Percentiles rank a stretch among this genome's conserved stretches.
Evolutionary conservation across 2,888 invertebrate genomes (phyloP).

Genomic region (Drosophila incognita): DNA sequence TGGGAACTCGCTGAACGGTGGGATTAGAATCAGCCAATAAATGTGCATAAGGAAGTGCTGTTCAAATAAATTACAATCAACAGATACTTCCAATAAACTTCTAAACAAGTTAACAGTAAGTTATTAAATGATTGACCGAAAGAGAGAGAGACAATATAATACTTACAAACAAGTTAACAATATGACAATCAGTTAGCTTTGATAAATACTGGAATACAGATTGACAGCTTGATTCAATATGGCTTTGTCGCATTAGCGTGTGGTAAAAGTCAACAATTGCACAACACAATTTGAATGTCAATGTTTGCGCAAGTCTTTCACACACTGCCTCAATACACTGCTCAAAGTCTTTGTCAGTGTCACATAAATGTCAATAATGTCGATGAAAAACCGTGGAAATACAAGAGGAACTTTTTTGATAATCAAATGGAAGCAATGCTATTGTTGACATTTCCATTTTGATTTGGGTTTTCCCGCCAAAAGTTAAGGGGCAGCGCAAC

Average conservation of each 20-base stretch:
- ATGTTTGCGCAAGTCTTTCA: constrained; percentile 50
- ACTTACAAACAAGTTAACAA: neutral
- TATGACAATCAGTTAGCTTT: neutral
- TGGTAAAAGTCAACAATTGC: constrained; percentile 28
- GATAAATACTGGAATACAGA: neutral
- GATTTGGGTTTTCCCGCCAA: constrained; percentile 9
- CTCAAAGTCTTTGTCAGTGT: constrained; percentile 40
- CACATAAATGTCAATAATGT: constrained; percentile 59
- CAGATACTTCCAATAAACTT: neutral
- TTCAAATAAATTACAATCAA: neutral
- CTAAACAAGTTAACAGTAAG: neutral
- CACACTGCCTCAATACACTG: neutral
- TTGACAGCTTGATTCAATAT: neutral
- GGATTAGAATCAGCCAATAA: constrained; percentile 11
- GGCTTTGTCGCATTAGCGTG: neutral
- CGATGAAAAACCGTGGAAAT: constrained; percentile 30
- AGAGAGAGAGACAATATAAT: too few species aligned
- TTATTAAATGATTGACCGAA: neutral
- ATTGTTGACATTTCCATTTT: constrained; percentile 74
- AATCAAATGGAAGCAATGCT: constrained; percentile 37
- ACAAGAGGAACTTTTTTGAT: constrained; percentile 17
- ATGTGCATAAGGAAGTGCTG: constrained; percentile 2
- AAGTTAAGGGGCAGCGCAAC: constrained; percentile 26
- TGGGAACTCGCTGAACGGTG: constrained; percentile 5
- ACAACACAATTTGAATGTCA: constrained; percentile 15